phyloP scores from a whole-genome alignment of 2,888 invertebrate species.

The Drosophila planitibia region DNA sequence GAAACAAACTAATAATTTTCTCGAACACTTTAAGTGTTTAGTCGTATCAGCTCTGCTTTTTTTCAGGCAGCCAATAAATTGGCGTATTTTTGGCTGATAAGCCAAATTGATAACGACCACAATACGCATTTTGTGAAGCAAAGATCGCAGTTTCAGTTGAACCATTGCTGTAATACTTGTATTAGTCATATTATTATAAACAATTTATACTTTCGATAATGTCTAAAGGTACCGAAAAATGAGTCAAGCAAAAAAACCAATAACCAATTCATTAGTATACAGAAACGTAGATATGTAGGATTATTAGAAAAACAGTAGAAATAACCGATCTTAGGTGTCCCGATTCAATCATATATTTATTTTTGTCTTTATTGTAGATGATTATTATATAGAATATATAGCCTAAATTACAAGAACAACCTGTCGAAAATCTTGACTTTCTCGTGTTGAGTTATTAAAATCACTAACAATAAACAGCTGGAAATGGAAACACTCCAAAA shows the following conservation, averaged over 20 bases:
- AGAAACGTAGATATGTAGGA: neutral
- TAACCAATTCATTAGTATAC: neutral
- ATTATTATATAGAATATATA: neutral
- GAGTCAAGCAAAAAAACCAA: neutral
- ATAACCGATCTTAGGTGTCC: neutral
- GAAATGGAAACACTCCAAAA: neutral
- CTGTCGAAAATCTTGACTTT: neutral
- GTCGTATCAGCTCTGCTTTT: neutral
- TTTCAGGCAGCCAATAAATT: conserved; percentile 6
- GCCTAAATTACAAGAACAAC: neutral
- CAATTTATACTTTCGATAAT: neutral
- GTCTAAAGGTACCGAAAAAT: neutral
- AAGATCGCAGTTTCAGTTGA: conserved; percentile 1
- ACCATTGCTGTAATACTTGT: neutral
- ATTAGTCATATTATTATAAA: neutral
- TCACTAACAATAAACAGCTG: neutral
- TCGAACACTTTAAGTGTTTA: neutral
- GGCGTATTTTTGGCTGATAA: conserved; percentile 32
- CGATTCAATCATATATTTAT: neutral
- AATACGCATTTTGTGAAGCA: conserved; percentile 14
- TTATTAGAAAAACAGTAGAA: neutral
- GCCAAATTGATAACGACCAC: conserved; percentile 24
- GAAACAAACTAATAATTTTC: conserved; percentile 31
- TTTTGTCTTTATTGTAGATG: neutral
- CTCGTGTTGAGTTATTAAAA: neutral